Conservation (phyloP, 2,888 invertebrate species). For the Dioctria linearis region DNA sequence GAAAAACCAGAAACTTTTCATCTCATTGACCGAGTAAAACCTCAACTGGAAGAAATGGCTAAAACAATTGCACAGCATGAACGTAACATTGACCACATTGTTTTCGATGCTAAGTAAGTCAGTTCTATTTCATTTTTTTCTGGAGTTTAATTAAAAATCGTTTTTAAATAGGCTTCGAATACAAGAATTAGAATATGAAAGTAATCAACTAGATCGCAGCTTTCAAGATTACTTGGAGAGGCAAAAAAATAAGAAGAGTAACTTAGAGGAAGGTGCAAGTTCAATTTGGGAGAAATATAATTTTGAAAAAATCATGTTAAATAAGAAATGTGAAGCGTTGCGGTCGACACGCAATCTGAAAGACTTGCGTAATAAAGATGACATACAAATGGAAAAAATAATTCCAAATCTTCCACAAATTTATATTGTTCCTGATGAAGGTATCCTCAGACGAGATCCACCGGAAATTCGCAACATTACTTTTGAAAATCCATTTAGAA, state of each 20-base stretch:
- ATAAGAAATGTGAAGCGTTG: slow-evolving; percentile 52
- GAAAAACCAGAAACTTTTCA: neutral
- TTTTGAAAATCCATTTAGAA: slow-evolving; percentile 61
- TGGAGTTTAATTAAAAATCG: neutral
- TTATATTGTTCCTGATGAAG: neutral
- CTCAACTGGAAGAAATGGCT: slow-evolving; percentile 57
- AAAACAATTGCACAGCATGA: slow-evolving; percentile 61
- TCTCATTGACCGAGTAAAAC: slow-evolving; percentile 18
- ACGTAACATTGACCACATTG: slow-evolving; percentile 63
- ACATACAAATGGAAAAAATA: neutral
- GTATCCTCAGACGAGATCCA: neutral
- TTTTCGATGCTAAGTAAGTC: slow-evolving; percentile 64
- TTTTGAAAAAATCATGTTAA: slow-evolving; percentile 58
- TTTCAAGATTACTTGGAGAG: slow-evolving; percentile 66
- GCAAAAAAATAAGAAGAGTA: slow-evolving; percentile 61
- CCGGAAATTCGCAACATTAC: neutral
- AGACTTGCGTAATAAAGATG: neutral
- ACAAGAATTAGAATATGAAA: slow-evolving; percentile 67
- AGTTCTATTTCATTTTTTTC: neutral
- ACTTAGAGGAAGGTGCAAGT: slow-evolving; percentile 56
- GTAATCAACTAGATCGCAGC: slow-evolving; percentile 66
- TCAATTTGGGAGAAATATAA: slow-evolving; percentile 61
- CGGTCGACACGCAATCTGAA: neutral
- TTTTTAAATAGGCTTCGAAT: slow-evolving; percentile 66
- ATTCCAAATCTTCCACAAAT: neutral